phyloP scores from a whole-genome alignment of 2,797 vertebrate species.

The Rhincodon typus region DNA sequence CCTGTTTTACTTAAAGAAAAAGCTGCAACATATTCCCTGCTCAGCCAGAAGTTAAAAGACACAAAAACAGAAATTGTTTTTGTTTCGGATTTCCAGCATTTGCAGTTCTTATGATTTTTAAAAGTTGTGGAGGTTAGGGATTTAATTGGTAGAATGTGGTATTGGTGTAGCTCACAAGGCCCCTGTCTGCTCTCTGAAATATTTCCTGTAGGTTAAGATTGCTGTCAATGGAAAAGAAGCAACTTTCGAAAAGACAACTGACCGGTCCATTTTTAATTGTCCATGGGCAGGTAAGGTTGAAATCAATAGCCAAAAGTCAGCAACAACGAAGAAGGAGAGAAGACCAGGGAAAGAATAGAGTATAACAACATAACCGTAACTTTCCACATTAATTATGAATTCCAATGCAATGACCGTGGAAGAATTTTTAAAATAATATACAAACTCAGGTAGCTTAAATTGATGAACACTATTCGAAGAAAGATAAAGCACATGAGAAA shows the following conservation, averaged over 20 bases:
- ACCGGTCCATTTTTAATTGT: background rate
- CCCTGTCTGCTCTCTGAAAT: background rate
- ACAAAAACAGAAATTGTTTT: no score
- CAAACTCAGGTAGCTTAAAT: background rate
- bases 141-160: background rate
- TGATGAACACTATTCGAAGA: background rate
- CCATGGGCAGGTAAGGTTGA: background rate
- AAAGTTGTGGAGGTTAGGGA: no score
- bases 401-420: no score
- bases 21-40: background rate
- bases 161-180: background rate
- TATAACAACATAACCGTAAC: no score
- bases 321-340: no score
- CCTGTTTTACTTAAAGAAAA: background rate
- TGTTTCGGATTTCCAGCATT: no score
- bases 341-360: no score
- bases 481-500: background rate
- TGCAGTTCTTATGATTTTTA: no score
- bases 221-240: background rate
- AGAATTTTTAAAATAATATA: background rate
- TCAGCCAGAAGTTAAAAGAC: background rate
- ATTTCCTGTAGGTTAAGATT: background rate
- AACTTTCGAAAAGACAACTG: background rate
- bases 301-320: no score
- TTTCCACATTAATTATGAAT: no score